These are phyloP conservation scores for Hirtodrosophila trivittata DNA, from an alignment of 2,888 invertebrate genomes.

Conservation along the genomic window DNA sequence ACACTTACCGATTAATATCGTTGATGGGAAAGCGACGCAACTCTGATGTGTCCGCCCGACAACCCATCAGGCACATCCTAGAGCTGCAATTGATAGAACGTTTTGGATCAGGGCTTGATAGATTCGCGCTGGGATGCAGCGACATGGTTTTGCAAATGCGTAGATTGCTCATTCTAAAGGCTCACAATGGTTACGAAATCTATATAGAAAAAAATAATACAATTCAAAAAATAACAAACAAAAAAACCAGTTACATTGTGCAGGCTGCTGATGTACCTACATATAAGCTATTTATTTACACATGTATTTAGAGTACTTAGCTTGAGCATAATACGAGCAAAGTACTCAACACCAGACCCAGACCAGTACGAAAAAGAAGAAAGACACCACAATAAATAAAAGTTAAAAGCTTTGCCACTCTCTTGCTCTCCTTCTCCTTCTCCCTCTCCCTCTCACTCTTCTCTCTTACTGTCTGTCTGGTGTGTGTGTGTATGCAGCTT, in stretches of 20 bases:
- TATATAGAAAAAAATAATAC: too few relatives aligned
- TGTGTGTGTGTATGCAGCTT: conserved; percentile 44
- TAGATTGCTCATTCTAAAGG: conserved; percentile 47
- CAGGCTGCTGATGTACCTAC: conserved; percentile 4
- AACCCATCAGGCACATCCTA: conserved; percentile 75
- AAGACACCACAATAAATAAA: conserved; percentile 20
- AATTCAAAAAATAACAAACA: conserved; percentile 3
- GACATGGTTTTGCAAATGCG: conserved; percentile 63
- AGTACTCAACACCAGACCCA: conserved; percentile 7
- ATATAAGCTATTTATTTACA: conserved; percentile 21
- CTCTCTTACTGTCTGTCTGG: too few relatives aligned
- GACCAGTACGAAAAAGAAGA: conserved; percentile 10
- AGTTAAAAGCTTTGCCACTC: conserved; percentile 39
- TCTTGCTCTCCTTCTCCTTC: conserved; percentile 1
- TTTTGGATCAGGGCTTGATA: neutral
- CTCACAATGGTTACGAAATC: neutral
- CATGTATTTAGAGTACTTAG: conserved; percentile 12
- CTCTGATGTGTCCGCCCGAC: conserved; percentile 60
- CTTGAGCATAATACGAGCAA: conserved; percentile 27
- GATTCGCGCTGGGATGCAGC: conserved; percentile 50
- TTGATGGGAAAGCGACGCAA: conserved; percentile 78
- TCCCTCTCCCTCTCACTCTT: conserved; percentile 2
- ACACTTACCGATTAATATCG: conserved; percentile 71
- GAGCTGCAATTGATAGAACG: neutral
- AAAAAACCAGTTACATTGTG: conserved; percentile 2